Evolutionary conservation across 2,888 invertebrate genomes (phyloP).

Genomic region (Lithodes maja): DNA sequence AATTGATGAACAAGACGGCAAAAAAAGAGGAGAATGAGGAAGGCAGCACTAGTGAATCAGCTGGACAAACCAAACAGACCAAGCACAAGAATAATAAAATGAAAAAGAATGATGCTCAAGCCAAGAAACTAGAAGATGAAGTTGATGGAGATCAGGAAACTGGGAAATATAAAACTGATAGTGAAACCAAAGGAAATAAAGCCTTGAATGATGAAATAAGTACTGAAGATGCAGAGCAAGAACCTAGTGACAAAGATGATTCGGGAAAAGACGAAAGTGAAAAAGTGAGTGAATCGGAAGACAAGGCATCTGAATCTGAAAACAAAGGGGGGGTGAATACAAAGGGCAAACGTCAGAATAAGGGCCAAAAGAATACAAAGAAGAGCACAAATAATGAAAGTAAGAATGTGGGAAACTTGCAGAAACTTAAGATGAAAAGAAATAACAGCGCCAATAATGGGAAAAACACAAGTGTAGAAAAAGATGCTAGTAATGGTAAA

Average conservation of each 20-base stretch:
- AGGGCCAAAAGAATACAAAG: neutral
- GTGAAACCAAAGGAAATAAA: neutral
- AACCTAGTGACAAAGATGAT: neutral
- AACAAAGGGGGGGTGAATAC: neutral
- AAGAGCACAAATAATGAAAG: neutral
- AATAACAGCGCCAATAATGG: neutral
- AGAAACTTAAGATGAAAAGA: neutral
- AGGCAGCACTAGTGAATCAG: neutral
- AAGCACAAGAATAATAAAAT: no score
- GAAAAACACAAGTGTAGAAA: neutral
- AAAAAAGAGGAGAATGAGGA: neutral
- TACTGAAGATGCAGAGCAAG: neutral
- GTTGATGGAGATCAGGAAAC: neutral
- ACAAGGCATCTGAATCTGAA: neutral
- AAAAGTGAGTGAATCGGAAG: neutral
- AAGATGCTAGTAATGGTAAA: neutral
- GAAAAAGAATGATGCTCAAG: neutral
- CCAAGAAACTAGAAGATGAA: neutral
- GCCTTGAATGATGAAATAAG: neutral
- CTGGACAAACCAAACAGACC: no score
- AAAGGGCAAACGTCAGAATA: neutral
- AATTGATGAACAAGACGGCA: neutral
- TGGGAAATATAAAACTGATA: neutral
- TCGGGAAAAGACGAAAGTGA: neutral
- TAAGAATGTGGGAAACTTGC: neutral